Percentiles rank a stretch among this genome's conserved stretches.
phyloP scores from a whole-genome alignment of 2,797 vertebrate species.

The Macrochelys suwanniensis region DNA sequence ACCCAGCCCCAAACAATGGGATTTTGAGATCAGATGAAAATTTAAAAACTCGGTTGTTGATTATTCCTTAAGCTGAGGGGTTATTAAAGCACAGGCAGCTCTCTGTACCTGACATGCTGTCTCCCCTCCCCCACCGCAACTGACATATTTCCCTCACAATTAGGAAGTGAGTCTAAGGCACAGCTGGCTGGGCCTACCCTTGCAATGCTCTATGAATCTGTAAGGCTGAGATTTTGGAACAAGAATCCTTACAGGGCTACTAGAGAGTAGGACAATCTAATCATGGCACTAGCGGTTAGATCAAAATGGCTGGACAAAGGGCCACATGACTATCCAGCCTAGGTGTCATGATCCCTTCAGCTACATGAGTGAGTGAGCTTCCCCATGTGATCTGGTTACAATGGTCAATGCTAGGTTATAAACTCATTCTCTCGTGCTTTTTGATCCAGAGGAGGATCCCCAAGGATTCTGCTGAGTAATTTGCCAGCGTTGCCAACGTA shows the following conservation, averaged over 20 bases:
- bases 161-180: neutral
- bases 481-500: too few species aligned
- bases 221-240: neutral
- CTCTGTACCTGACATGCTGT: neutral
- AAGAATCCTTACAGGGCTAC: neutral
- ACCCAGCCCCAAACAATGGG: neutral
- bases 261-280: neutral
- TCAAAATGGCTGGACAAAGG: accelerated
- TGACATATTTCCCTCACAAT: neutral
- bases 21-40: neutral
- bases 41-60: neutral
- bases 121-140: neutral
- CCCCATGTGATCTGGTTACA: accelerated
- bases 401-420: accelerated
- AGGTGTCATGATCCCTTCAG: accelerated
- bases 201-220: neutral
- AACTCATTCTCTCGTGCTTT: neutral
- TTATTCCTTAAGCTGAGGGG: neutral
- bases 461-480: neutral
- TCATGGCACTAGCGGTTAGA: accelerated
- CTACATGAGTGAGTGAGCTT: neutral
- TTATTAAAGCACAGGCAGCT: neutral
- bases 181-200: too few species aligned
- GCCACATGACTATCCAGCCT: accelerated
- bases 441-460: neutral